Conservation (phyloP, 2,888 invertebrate genomes). For the Netelia virgata region DNA sequence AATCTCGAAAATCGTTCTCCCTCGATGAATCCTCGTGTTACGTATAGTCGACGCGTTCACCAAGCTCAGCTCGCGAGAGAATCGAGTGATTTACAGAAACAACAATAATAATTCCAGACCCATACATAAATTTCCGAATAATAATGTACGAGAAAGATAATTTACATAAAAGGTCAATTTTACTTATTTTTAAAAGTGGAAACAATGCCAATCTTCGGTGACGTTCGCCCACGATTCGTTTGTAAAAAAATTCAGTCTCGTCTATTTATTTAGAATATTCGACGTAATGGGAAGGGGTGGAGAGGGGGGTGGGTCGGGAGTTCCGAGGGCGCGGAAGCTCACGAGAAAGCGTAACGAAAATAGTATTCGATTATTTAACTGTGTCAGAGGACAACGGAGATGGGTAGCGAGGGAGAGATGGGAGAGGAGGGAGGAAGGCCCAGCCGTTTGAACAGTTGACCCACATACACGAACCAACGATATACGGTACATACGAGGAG, state of each 20-base stretch:
- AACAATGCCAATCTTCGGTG: background rate
- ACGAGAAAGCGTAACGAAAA: constrained; percentile 45
- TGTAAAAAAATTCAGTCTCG: background rate
- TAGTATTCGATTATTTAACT: constrained; percentile 62
- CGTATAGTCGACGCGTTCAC: too few species aligned
- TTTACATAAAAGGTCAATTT: too few species aligned
- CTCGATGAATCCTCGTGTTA: too few species aligned
- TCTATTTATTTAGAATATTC: background rate
- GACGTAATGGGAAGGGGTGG: background rate
- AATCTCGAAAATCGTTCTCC: too few species aligned
- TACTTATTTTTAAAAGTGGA: too few species aligned
- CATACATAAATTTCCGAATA: too few species aligned
- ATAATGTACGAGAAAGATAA: too few species aligned
- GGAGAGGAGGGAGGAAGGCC: constrained; percentile 1
- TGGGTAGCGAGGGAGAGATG: constrained; percentile 15
- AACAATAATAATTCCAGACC: too few species aligned
- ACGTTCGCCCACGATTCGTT: background rate
- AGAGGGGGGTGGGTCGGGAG: background rate
- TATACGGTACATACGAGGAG: background rate
- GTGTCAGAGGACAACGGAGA: constrained; percentile 26
- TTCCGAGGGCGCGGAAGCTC: background rate
- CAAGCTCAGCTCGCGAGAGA: too few species aligned
- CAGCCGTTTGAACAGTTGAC: constrained; percentile 50
- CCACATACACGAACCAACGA: constrained; percentile 30
- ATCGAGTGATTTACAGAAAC: too few species aligned